A percentile compares a stretch with the other conserved stretches of the same genome.
These are phyloP conservation scores for Hyperoplus lanceolatus DNA, from an alignment of 2,797 vertebrate species.

Conservation along the genomic window DNA sequence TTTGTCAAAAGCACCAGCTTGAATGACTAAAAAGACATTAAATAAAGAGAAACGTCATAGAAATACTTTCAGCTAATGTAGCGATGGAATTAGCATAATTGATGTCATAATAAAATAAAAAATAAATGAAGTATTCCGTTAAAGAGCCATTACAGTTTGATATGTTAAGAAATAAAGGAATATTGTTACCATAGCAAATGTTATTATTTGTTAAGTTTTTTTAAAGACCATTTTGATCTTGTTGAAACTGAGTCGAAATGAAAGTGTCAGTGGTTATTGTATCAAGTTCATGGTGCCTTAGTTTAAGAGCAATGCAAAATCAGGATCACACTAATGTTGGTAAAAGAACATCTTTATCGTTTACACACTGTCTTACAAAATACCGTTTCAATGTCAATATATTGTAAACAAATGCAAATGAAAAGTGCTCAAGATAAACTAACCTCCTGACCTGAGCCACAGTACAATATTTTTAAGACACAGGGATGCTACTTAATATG, in stretches of 20 bases:
- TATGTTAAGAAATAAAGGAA: constrained; percentile 11
- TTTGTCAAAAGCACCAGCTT: not conserved
- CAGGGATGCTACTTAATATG: not conserved
- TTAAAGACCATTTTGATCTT: not conserved
- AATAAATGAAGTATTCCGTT: not conserved
- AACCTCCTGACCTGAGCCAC: not conserved
- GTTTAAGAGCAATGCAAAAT: not conserved
- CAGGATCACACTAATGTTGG: not conserved
- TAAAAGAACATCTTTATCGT: not conserved
- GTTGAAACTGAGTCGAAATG: not conserved
- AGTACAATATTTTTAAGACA: not conserved
- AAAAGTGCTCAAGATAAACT: not conserved
- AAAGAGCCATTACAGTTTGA: not conserved
- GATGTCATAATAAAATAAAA: not conserved
- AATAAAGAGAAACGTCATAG: not conserved
- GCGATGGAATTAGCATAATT: not conserved
- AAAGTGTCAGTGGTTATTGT: not conserved
- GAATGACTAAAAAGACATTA: not conserved
- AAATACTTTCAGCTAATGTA: not conserved
- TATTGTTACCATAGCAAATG: not conserved
- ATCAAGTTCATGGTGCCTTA: not conserved
- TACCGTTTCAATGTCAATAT: not conserved
- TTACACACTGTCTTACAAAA: not conserved
- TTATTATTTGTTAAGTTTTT: not conserved
- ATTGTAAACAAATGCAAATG: not conserved